These are phyloP conservation scores for Liolophura sinensis DNA, from an alignment of 1,140 invertebrate species.

Conservation along the genomic window DNA sequence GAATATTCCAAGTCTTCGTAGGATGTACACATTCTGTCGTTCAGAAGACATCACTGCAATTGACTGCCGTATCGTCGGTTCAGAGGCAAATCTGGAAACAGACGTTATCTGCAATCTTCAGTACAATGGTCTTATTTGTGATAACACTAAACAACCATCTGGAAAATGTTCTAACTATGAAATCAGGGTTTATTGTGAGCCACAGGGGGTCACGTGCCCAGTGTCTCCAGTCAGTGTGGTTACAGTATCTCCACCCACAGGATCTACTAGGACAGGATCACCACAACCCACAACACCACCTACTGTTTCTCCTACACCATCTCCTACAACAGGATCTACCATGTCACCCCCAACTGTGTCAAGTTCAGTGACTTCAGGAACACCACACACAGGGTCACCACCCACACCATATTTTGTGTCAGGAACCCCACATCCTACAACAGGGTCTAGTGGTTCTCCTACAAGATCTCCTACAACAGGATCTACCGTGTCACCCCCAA, in stretches of 20 bases:
- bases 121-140: conserved; percentile 70
- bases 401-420: no score
- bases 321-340: no score
- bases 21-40: conserved; percentile 59
- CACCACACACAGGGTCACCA: no score
- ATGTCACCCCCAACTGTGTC: no score
- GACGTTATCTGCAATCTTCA: conserved; percentile 73
- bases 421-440: not conserved
- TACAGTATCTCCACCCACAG: no score
- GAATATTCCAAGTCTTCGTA: conserved; percentile 62
- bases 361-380: no score
- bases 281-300: no score
- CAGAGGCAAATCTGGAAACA: conserved; percentile 57
- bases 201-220: conserved; percentile 26
- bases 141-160: conserved; percentile 39
- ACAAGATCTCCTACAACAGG: conserved; percentile 5
- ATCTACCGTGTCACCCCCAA: no score
- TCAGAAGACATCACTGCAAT: conserved; percentile 47
- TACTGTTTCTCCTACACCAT: no score
- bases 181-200: conserved; percentile 70
- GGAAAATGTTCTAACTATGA: conserved; percentile 69
- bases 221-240: conserved; percentile 3
- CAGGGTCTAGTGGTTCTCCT: conserved; percentile 1
- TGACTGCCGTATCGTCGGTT: conserved; percentile 35
- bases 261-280: no score